A percentile compares a stretch with the other conserved stretches of the same genome.
phyloP scores from a whole-genome alignment of 2,888 invertebrate genomes.

The Aplocera efformata region DNA sequence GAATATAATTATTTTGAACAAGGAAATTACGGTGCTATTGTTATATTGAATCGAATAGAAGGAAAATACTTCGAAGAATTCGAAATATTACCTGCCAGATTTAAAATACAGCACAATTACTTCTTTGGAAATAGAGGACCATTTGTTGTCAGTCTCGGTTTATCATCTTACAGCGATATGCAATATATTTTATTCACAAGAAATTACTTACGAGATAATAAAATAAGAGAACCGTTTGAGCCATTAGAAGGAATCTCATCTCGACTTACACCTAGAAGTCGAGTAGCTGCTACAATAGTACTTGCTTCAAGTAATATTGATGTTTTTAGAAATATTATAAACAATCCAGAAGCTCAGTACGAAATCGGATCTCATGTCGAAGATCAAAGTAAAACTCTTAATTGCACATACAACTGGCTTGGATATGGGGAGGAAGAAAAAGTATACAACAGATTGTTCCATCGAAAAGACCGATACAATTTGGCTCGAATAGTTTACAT shows the following conservation, averaged over 20 bases:
- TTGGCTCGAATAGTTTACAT: slow-evolving; percentile 94
- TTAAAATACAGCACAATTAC: slow-evolving; percentile 91
- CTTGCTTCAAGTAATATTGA: slow-evolving; percentile 94
- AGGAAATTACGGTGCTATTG: slow-evolving; percentile 90
- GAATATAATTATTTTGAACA: slow-evolving; percentile 94
- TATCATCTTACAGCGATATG: slow-evolving; percentile 91
- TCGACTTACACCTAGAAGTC: slow-evolving; percentile 91
- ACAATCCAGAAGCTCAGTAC: slow-evolving; percentile 93
- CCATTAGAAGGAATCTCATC: slow-evolving; percentile 83
- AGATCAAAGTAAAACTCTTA: slow-evolving; percentile 96
- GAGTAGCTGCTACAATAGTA: slow-evolving; percentile 95
- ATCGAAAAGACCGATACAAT: slow-evolving; percentile 95
- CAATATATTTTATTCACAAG: slow-evolving; percentile 92
- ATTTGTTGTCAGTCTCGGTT: slow-evolving; percentile 92
- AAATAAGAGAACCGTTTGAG: slow-evolving; percentile 91
- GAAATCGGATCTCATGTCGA: slow-evolving; percentile 97
- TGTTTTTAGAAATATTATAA: slow-evolving; percentile 93
- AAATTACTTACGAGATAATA: slow-evolving; percentile 93
- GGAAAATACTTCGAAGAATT: slow-evolving; percentile 87
- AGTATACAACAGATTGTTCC: slow-evolving; percentile 88
- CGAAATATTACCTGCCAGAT: slow-evolving; percentile 85
- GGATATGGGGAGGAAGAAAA: slow-evolving; percentile 87
- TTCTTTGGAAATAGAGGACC: slow-evolving; percentile 94
- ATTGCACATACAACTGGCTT: slow-evolving; percentile 97
- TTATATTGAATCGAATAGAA: slow-evolving; percentile 87